Percentiles rank a stretch among this genome's conserved stretches.
These are phyloP conservation scores for Propithecus coquereli DNA, from an alignment of 2,113 vertebrate species.

Conservation along the genomic window DNA sequence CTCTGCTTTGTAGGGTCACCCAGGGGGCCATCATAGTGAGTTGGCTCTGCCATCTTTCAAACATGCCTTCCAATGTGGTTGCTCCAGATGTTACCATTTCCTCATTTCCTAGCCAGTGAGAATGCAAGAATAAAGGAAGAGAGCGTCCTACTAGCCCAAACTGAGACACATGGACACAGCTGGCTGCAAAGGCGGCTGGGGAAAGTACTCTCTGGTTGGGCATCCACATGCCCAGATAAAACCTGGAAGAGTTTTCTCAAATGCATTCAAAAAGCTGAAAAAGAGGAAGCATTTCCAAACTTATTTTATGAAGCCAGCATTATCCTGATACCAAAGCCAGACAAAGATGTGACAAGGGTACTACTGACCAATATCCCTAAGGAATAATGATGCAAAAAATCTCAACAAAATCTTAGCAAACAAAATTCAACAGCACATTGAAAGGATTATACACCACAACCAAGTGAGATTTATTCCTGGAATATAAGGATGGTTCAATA, in stretches of 20 bases:
- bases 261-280: background rate
- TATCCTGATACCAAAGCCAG: background rate
- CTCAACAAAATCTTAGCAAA: background rate
- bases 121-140: background rate
- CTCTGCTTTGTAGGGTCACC: background rate
- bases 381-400: background rate
- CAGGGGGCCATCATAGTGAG: background rate
- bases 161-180: background rate
- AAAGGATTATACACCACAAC: background rate
- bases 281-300: background rate
- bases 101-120: background rate
- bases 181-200: background rate
- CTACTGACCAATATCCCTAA: background rate
- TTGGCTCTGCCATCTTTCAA: background rate
- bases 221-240: background rate
- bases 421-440: background rate
- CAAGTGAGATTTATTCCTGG: background rate
- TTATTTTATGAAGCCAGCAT: background rate
- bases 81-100: background rate
- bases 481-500: background rate
- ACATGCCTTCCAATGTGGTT: background rate
- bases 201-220: background rate
- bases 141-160: background rate
- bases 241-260: background rate
- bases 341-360: background rate